Conservation (phyloP, 2,797 vertebrate species). For the Coccyzus lansbergi region DNA sequence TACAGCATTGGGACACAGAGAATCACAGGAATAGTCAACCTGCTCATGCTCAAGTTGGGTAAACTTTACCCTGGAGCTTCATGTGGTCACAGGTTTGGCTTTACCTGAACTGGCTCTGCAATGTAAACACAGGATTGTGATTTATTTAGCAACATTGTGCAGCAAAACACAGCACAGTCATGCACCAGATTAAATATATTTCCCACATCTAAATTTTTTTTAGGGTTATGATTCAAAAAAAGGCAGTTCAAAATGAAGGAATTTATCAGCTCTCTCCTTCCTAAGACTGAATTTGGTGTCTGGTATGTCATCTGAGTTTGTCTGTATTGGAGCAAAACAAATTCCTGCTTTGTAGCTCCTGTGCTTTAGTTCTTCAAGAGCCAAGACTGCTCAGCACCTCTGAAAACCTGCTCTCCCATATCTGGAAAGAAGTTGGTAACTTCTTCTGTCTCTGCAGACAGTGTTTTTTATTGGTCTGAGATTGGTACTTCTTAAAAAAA, state of each 20-base stretch:
- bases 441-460: background rate
- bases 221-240: background rate
- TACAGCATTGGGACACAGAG: background rate
- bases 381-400: background rate
- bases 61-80: slow-evolving; percentile 28
- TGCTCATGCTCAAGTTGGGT: background rate
- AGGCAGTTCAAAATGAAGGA: background rate
- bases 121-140: slow-evolving; percentile 23
- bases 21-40: background rate
- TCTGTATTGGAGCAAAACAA: background rate
- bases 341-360: background rate
- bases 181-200: background rate
- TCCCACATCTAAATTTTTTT: background rate
- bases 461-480: background rate
- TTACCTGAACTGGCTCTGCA: slow-evolving; percentile 42
- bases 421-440: background rate
- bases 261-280: background rate
- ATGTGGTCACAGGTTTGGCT: slow-evolving; percentile 17
- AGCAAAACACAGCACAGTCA: background rate
- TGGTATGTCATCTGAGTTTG: background rate
- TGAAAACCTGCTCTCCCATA: background rate
- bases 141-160: slow-evolving; percentile 11
- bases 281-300: background rate
- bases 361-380: background rate
- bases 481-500: background rate